Conservation (phyloP, 2,113 vertebrate species). For the Cranoglanis bouderius region DNA sequence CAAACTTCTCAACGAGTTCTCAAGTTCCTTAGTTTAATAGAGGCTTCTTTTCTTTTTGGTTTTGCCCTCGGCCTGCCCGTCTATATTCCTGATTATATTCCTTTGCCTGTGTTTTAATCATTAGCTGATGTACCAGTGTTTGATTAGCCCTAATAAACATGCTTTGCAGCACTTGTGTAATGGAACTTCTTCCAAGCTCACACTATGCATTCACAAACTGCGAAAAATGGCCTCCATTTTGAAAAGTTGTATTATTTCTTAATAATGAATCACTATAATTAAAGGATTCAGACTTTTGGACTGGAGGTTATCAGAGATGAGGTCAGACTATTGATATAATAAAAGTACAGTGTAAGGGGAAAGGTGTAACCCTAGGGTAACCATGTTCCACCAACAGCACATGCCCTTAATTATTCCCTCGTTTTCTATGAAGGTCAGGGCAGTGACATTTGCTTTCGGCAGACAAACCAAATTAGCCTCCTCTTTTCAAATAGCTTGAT, state of each 20-base stretch:
- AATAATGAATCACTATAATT: not conserved
- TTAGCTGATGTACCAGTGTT: not conserved
- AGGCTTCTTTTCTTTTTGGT: not conserved
- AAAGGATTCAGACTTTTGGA: not conserved
- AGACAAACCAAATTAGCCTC: constrained; percentile 55
- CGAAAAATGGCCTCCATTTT: not conserved
- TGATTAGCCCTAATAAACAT: not conserved
- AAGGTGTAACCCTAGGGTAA: constrained; percentile 1
- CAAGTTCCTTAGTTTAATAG: not conserved
- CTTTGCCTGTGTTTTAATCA: not conserved
- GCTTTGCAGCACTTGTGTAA: not conserved
- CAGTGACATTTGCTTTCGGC: constrained; percentile 48
- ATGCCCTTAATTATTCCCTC: constrained; percentile 39
- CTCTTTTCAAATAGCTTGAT: constrained; percentile 37
- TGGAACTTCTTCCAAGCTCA: not conserved
- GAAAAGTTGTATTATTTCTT: not conserved
- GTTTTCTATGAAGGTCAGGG: constrained; percentile 34
- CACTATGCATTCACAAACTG: not conserved
- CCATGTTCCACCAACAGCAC: not conserved
- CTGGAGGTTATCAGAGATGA: not conserved
- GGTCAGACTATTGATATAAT: not conserved
- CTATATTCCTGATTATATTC: not conserved
- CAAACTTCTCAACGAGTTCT: not conserved
- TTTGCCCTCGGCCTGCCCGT: not conserved
- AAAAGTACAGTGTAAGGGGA: not conserved